Evolutionary conservation across 23 tunicate species (phyloP), one percentile per base, ranked within the genome.

Genomic region (Trididemnum nubilum): DNA sequence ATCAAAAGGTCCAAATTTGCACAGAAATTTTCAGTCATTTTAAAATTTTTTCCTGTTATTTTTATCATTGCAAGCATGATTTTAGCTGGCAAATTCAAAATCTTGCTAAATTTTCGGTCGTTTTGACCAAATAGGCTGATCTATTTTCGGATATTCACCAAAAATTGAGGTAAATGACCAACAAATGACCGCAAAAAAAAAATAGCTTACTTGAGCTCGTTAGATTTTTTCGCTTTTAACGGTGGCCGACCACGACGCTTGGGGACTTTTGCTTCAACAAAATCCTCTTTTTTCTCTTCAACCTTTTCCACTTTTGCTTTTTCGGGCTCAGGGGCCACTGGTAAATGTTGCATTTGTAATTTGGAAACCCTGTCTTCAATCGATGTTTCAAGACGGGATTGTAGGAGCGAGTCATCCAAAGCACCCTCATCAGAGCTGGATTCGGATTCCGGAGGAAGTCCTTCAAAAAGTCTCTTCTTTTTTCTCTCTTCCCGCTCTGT

Each of bases 401-500:
- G 74, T 12, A 67, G 3, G 38, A 67, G 37, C 12, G 37, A 4
- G 29, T 73, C 78, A 15, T 73, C 78, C 12, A 39, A 38, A 2
- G 12, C 5, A 32, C 51, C 33, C 34, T 83, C 87, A 40, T 85
- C 89, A 4, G 89, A 85, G 34, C 89, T 77, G 29, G 83, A 66
- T 23, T 87, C 88, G 1, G 73, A 73, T 54, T 84, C 85, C 0
- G 72, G 60, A 3, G 76, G 82, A 51, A 87, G 72, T 37, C 91
- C 91, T 34, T 80, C 82, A 0, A 37, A 71, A 52, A 87, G 59
- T 25, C 91, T 49, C 76, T 73, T 80, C 26, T 9, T 39, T 38
- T 49, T 78, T 78, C 81, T 34, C 36, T 85, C 84, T 52, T 85
- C 90, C 36, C 81, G 83, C 34, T 78, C 90, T 85, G 73, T 5